Conservation (phyloP, 2,113 vertebrate species). For the Rhipidura dahli region DNA sequence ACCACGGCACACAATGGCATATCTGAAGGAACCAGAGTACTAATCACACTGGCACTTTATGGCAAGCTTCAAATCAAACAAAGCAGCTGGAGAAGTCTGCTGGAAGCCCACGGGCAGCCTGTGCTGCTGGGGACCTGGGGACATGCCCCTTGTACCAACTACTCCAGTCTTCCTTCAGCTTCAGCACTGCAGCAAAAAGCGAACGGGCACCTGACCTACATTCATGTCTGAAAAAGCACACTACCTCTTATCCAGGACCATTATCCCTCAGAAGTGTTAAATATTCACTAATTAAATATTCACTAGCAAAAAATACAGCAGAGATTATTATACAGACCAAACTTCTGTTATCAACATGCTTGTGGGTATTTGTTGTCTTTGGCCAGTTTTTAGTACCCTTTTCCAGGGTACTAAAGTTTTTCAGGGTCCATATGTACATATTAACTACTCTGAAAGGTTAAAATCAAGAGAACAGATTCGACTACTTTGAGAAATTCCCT, state of each 20-base stretch:
- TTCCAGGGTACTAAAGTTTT: not conserved
- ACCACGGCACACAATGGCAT: not conserved
- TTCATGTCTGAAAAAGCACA: not conserved
- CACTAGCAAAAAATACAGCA: not conserved
- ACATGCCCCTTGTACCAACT: not conserved
- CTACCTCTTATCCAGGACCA: not conserved
- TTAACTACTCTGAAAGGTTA: not conserved
- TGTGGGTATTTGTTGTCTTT: not conserved
- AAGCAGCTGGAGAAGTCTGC: not conserved
- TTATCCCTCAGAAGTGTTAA: not conserved
- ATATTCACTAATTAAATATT: slow-evolving; percentile 7
- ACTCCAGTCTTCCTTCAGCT: not conserved
- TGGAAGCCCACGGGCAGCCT: not conserved
- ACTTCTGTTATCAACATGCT: not conserved
- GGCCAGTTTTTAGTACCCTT: not conserved
- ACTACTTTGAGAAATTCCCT: not conserved
- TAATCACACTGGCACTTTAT: not conserved
- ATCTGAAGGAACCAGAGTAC: not conserved
- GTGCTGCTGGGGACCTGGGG: not conserved
- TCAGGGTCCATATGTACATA: not conserved
- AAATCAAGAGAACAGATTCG: not conserved
- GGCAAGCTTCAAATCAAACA: not conserved
- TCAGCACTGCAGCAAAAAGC: not conserved
- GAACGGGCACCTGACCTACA: not conserved
- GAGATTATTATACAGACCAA: not conserved